Conservation (phyloP, 2,113 vertebrate genomes). For the Mionectes macconnelli region DNA sequence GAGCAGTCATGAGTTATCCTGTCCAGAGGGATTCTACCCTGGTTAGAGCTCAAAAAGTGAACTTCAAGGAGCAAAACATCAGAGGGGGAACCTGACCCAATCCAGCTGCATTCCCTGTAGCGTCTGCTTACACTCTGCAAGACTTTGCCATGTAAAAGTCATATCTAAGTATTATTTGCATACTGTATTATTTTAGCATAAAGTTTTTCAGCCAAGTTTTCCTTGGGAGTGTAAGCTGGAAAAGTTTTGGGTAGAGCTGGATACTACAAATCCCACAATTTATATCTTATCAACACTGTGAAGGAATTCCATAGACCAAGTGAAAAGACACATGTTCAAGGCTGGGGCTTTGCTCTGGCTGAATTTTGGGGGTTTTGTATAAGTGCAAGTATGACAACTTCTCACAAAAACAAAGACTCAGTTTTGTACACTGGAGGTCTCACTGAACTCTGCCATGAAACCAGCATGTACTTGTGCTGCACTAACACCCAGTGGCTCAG, state of each 20-base stretch:
- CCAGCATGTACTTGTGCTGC: neutral
- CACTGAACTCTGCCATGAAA: neutral
- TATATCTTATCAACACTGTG: neutral
- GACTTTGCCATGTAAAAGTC: neutral
- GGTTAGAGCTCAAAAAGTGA: neutral
- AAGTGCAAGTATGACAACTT: neutral
- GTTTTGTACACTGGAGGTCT: neutral
- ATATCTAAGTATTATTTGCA: neutral
- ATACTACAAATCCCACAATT: neutral
- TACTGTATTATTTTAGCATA: neutral
- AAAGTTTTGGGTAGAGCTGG: neutral
- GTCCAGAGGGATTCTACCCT: neutral
- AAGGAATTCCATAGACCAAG: neutral
- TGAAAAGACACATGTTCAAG: neutral
- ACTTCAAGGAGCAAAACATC: neutral
- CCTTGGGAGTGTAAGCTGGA: neutral
- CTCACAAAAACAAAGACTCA: neutral
- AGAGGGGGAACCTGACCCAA: neutral
- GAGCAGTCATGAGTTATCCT: neutral
- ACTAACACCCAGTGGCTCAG: neutral
- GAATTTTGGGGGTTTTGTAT: neutral
- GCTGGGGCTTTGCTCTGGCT: neutral
- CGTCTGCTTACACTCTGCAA: neutral
- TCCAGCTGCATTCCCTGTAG: neutral
- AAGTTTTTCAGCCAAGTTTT: conserved; percentile 1